Base-by-base conservation (phyloP, 92 coral and sea anemone genomes). In the Actinostola sp. region DNA sequence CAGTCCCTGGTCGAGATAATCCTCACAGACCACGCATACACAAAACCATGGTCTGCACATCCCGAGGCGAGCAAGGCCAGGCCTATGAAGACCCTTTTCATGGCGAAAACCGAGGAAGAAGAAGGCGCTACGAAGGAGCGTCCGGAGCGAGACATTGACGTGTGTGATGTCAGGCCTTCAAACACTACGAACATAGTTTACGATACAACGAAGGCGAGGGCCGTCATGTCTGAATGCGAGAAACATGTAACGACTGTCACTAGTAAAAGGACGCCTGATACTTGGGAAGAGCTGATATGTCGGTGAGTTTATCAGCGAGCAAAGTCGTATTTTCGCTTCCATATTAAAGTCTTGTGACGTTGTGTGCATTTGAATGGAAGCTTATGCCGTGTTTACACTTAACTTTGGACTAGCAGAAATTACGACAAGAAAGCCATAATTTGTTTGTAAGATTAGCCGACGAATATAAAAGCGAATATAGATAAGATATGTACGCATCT, bases 1-100 rank as follows among this genome's bases (percentile, higher is more conserved):
- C 97, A 95, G 39, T 82, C 93, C 41, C 78, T 92, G 30, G 88
- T 92, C 51, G 99, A 95, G 14, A 77, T 95, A 41, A 89, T 95
- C 70, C 81, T 82, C 58, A 80, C 92, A 38, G 99, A 95, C 75
- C 99, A 95, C 53, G 82, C 93, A 9, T 95, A 95, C 64, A 82
- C 97, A 5, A 95, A 92, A 63, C 99, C 99, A 77, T 95, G 99
- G 99, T 95, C 99, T 71, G 92, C 97, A 14, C 99, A 92, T 48
- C 95, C 93, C 25, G 93, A 86, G 61, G 94, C 97, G 7, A 83
- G 92, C 50, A 92, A 95, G 72, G 97, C 96, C 2, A 87, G 92
- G 45, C 99, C 99, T 0, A 88, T 92, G 63, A 95, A 92, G 56
- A 87, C 88, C 16, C 71, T 95, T 42, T 95, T 95, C 70, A 72